These are phyloP conservation scores for Phrynocephalus guinanensis DNA, from an alignment of 2,797 vertebrate species.

Conservation along the genomic window DNA sequence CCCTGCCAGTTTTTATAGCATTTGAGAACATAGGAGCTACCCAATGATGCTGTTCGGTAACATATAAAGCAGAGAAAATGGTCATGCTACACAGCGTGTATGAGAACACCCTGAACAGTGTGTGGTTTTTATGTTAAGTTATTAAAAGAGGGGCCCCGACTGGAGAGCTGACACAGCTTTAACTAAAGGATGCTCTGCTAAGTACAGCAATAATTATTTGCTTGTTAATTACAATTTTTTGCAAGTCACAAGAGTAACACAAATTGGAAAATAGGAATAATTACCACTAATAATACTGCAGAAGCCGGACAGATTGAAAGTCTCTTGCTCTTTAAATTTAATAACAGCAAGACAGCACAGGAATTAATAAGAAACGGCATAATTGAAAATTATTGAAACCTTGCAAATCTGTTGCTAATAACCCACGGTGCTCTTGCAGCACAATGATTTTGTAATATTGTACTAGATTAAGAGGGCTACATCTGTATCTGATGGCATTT, in stretches of 20 bases:
- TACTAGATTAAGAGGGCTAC: conserved; percentile 39
- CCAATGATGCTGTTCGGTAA: conserved; percentile 32
- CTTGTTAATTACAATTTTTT: conserved; percentile 76
- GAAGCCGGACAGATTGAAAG: conserved; percentile 73
- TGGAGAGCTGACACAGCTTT: conserved; percentile 73
- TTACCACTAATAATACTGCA: conserved; percentile 72
- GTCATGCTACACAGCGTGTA: conserved; percentile 50
- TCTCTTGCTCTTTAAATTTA: conserved; percentile 76
- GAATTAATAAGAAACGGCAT: conserved; percentile 77
- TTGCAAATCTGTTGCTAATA: conserved; percentile 76
- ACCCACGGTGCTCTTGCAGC: conserved; percentile 64
- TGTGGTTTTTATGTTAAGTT: conserved; percentile 72
- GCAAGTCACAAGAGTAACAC: conserved; percentile 76
- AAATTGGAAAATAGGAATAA: conserved; percentile 79
- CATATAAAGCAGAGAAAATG: conserved; percentile 41
- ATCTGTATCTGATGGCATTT: conserved; percentile 69
- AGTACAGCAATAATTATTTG: conserved; percentile 77
- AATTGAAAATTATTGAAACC: conserved; percentile 77
- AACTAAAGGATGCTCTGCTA: conserved; percentile 69
- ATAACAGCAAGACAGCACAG: conserved; percentile 74
- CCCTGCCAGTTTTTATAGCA: background rate
- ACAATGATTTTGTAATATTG: conserved; percentile 62
- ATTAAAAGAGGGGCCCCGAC: conserved; percentile 67
- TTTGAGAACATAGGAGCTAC: background rate
- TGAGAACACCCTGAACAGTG: conserved; percentile 51